Percentiles rank a stretch among this genome's conserved stretches.
Conservation (phyloP, 2,797 vertebrate species). For the Muscicapa comitata region DNA sequence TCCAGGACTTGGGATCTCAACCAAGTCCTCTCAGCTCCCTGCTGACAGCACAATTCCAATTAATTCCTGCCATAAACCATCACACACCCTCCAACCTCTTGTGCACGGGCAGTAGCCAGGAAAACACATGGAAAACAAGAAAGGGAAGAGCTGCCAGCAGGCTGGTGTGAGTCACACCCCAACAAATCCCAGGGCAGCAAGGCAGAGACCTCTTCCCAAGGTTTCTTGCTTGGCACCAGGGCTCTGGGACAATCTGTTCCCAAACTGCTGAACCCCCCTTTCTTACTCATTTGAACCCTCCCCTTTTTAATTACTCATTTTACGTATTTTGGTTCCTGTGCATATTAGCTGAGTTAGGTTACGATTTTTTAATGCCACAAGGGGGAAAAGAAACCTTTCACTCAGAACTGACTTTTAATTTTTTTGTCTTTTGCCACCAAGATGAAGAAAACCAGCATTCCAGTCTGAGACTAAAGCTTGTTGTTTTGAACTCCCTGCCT, state of each 20-base stretch:
- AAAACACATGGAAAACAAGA: background rate
- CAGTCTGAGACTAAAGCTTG: background rate
- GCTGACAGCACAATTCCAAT: background rate
- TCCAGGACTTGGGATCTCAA: background rate
- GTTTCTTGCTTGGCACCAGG: background rate
- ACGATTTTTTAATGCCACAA: background rate
- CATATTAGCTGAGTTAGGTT: background rate
- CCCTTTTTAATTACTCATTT: background rate
- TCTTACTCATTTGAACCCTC: background rate
- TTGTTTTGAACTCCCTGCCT: background rate
- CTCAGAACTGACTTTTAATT: background rate
- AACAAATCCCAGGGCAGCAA: rapidly evolving
- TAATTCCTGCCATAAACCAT: background rate
- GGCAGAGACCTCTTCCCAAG: background rate
- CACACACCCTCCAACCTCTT: background rate
- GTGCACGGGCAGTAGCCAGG: background rate
- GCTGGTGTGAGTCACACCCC: background rate
- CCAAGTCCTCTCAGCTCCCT: background rate
- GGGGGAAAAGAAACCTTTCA: background rate
- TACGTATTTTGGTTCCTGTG: background rate
- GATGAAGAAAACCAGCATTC: background rate
- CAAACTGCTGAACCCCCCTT: background rate
- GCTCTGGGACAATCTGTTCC: background rate
- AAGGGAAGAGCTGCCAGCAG: background rate
- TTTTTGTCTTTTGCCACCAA: background rate